Evolutionary conservation across 2,888 invertebrate genomes (phyloP).

Genomic region (Palloptera scutellata): DNA sequence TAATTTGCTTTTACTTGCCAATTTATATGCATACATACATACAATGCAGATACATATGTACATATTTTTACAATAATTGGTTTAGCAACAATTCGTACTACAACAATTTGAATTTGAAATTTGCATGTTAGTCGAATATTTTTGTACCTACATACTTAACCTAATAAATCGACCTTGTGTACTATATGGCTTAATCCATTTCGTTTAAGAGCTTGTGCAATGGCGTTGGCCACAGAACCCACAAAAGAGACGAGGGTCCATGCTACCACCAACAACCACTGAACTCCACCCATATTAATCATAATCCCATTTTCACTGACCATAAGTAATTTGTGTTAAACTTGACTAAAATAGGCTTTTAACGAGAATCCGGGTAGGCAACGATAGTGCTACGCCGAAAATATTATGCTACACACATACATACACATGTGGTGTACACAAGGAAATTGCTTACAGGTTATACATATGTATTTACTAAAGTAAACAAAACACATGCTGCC

Average conservation of each 20-base stretch:
- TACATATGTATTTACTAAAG: no score
- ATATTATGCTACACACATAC: neutral
- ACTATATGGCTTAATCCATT: neutral
- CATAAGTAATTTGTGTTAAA: conserved; percentile 22
- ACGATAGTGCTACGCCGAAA: conserved; percentile 2
- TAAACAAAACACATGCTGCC: no score
- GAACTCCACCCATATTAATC: conserved; percentile 3
- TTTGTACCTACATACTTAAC: no score
- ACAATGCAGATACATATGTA: no score
- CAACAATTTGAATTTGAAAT: no score
- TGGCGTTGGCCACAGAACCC: neutral
- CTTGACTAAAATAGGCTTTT: conserved; percentile 2
- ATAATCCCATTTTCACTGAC: conserved; percentile 23
- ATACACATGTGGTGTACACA: neutral
- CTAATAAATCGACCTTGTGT: no score
- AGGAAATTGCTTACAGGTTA: neutral
- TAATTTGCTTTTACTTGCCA: no score
- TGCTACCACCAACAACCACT: neutral
- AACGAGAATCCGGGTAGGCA: neutral
- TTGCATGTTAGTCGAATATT: no score
- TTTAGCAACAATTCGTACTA: no score
- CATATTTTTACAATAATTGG: no score
- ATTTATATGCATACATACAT: no score
- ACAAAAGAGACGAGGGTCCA: neutral
- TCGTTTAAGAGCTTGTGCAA: neutral